A percentile compares a stretch with the other conserved stretches of the same genome.
Conservation (phyloP, 2,888 invertebrate genomes). For the Pandemis cinnamomeana region DNA sequence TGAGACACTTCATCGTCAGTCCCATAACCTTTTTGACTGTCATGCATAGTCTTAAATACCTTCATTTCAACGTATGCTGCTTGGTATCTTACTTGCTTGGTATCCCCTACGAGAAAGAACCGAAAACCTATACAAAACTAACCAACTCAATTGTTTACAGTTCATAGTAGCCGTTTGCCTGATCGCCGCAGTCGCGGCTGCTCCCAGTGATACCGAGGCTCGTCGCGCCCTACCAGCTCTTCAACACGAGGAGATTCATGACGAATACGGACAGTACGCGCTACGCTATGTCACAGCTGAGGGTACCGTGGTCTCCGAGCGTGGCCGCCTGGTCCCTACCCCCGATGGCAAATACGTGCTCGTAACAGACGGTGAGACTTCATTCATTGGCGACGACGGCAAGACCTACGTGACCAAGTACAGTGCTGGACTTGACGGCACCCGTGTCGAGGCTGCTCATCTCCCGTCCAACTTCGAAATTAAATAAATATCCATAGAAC, state of each 20-base stretch:
- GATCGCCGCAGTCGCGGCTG: conserved; percentile 51
- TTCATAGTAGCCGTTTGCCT: conserved; percentile 51
- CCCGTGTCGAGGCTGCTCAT: conserved; percentile 58
- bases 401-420: conserved; percentile 66
- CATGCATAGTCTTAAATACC: too few species aligned
- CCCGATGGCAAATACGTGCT: conserved; percentile 57
- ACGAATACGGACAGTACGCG: conserved; percentile 62
- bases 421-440: conserved; percentile 62
- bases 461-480: conserved; percentile 51
- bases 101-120: background rate
- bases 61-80: too few species aligned
- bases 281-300: conserved; percentile 67
- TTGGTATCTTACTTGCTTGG: background rate
- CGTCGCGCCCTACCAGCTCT: conserved; percentile 56
- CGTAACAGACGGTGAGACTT: conserved; percentile 62
- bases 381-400: conserved; percentile 64
- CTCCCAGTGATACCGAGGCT: conserved; percentile 48
- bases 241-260: conserved; percentile 60
- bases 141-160: conserved; percentile 47
- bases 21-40: too few species aligned
- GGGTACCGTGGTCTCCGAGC: conserved; percentile 61
- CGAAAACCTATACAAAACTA: background rate
- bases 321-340: conserved; percentile 61
- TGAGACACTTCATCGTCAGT: too few species aligned
- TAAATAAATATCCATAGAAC: conserved; percentile 40